Conservation (phyloP, 2,113 vertebrate genomes). For the Numenius arquata region DNA sequence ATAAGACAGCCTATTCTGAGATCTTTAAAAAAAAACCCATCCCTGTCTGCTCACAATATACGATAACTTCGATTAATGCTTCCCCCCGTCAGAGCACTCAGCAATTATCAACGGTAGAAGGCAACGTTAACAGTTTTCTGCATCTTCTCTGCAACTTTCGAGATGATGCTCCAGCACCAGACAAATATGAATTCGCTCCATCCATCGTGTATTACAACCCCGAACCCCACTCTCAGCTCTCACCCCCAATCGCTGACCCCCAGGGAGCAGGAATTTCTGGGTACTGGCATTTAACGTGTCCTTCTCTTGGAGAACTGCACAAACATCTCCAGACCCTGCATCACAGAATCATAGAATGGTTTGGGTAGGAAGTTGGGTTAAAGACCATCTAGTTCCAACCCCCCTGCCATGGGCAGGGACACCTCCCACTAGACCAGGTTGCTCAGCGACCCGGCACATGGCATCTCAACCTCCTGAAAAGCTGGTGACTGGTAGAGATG, state of each 20-base stretch:
- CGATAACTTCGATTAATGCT: not conserved
- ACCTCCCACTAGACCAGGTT: too few relatives aligned
- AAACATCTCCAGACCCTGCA: not conserved
- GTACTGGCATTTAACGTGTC: not conserved
- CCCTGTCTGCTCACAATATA: not conserved
- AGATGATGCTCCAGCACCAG: rapidly evolving
- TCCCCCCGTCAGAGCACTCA: not conserved
- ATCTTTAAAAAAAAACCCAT: not conserved
- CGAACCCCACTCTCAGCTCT: not conserved
- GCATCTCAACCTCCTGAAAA: not conserved
- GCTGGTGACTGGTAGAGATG: not conserved
- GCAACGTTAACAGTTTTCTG: not conserved
- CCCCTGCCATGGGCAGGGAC: too few relatives aligned
- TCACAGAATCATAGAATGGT: not conserved
- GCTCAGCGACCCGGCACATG: not conserved
- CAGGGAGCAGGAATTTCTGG: not conserved
- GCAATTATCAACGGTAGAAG: not conserved
- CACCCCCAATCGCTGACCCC: not conserved
- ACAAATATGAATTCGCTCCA: not conserved
- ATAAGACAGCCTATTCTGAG: not conserved
- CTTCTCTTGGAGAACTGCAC: not conserved
- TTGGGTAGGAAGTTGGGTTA: not conserved
- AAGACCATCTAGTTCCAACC: not conserved
- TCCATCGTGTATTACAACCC: rapidly evolving
- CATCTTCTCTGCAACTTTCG: not conserved